These are phyloP conservation scores for Drosophila subpulchrella DNA, from an alignment of 1,140 invertebrate species.

Conservation along the genomic window DNA sequence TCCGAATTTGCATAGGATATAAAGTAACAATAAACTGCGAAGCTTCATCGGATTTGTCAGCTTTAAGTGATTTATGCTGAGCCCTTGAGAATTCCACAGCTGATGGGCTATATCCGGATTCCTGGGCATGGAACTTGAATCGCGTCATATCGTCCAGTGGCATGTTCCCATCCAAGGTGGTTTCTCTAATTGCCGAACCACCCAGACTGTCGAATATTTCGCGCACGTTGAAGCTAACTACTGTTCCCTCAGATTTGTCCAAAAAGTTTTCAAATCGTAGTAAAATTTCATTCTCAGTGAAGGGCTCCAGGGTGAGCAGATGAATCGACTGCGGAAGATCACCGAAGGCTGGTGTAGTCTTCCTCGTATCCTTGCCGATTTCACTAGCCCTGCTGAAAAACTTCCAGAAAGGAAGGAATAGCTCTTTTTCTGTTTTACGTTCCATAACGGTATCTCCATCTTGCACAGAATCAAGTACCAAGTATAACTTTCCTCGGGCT, in stretches of 20 bases:
- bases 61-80: slow-evolving; percentile 27
- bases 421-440: slow-evolving; percentile 56
- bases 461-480: slow-evolving; percentile 85
- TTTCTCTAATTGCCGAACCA: slow-evolving; percentile 62
- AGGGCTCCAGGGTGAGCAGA: slow-evolving; percentile 94
- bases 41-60: slow-evolving; percentile 37
- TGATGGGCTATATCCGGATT: slow-evolving; percentile 15
- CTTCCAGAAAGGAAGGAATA: slow-evolving; percentile 67
- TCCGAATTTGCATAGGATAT: slow-evolving; percentile 77
- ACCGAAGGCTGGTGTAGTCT: slow-evolving; percentile 36
- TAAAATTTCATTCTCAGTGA: slow-evolving; percentile 89
- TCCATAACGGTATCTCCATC: slow-evolving; percentile 28
- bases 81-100: slow-evolving; percentile 22
- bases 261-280: slow-evolving; percentile 95
- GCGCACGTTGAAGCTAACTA: slow-evolving; percentile 62
- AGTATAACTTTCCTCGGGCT: slow-evolving; percentile 90
- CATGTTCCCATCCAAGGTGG: slow-evolving; percentile 71
- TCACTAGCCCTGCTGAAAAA: slow-evolving; percentile 69
- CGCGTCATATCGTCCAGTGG: slow-evolving; percentile 55
- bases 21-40: slow-evolving; percentile 63
- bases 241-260: slow-evolving; percentile 90
- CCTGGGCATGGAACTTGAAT: slow-evolving; percentile 66
- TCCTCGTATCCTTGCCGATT: slow-evolving; percentile 55
- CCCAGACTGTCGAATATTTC: slow-evolving; percentile 54
- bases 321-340: slow-evolving; percentile 90